Percentiles rank a stretch among this genome's conserved stretches.
Conservation (phyloP, 2,113 vertebrate species). For the Triplophysa dalaica region DNA sequence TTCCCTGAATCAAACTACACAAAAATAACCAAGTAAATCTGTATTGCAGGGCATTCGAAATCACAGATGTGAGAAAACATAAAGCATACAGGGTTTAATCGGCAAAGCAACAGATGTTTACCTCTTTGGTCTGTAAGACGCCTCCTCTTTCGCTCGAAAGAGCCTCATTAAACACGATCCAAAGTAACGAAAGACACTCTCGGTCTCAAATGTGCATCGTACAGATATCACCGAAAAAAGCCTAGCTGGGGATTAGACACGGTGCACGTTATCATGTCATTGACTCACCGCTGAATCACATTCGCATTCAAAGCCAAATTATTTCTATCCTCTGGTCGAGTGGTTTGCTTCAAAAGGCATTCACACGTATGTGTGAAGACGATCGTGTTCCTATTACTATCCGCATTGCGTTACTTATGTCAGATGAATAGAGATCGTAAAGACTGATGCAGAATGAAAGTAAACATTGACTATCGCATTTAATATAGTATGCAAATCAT, state of each 20-base stretch:
- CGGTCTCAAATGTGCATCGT: background rate
- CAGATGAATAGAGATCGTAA: background rate
- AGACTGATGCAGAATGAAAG: conserved; percentile 45
- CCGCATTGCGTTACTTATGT: background rate
- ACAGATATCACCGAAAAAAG: conserved; percentile 17
- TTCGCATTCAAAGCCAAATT: conserved; percentile 8
- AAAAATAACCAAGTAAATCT: background rate
- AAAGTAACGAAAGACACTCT: background rate
- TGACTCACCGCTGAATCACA: conserved; percentile 31
- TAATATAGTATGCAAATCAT: conserved; percentile 41
- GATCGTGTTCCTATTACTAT: background rate
- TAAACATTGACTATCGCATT: conserved; percentile 65
- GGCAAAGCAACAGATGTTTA: conserved; percentile 1
- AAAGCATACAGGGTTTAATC: background rate
- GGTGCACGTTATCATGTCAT: conserved; percentile 18
- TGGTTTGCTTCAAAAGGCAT: conserved; percentile 17
- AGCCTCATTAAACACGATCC: conserved; percentile 3
- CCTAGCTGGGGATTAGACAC: conserved; percentile 5
- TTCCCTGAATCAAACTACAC: background rate
- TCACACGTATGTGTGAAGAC: background rate
- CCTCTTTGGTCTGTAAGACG: background rate
- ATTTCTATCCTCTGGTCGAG: conserved; percentile 16
- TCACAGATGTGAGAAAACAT: background rate
- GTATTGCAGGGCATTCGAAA: conserved; percentile 1
- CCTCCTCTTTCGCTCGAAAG: background rate